Percentiles rank a stretch among this genome's conserved stretches.
Conservation (phyloP, 2,797 vertebrate species). For the Martes flavigula region DNA sequence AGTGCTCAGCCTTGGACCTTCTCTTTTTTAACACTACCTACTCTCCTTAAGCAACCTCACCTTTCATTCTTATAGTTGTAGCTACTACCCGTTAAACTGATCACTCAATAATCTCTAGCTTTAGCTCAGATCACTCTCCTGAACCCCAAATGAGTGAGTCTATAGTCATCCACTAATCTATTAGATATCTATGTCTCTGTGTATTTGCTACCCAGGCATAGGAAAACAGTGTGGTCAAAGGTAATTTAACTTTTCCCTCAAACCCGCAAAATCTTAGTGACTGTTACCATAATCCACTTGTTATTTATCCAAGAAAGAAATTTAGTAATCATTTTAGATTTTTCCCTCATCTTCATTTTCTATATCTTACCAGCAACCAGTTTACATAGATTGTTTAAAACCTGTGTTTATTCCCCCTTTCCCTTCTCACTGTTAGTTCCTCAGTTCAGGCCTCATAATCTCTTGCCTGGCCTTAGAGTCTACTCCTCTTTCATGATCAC, state of each 20-base stretch:
- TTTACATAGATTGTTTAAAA: not conserved
- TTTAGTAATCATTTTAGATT: not conserved
- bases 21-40: not conserved
- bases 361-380: not conserved
- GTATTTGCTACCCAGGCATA: not conserved
- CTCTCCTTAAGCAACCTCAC: not conserved
- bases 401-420: not conserved
- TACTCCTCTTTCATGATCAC: not conserved
- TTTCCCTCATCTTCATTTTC: not conserved
- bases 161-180: not conserved
- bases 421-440: not conserved
- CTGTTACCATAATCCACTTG: not conserved
- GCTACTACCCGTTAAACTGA: not conserved
- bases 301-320: not conserved
- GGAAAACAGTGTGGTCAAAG: not conserved
- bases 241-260: not conserved
- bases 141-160: not conserved
- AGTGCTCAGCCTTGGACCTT: not conserved
- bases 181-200: not conserved
- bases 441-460: not conserved
- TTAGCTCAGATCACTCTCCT: not conserved
- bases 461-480: not conserved
- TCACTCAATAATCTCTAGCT: not conserved
- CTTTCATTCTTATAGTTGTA: not conserved
- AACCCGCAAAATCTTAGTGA: not conserved